Evolutionary conservation across 30 jellyfish, hydroid and myxozoan species (phyloP).

Genomic region (Catostylus mosaicus): DNA sequence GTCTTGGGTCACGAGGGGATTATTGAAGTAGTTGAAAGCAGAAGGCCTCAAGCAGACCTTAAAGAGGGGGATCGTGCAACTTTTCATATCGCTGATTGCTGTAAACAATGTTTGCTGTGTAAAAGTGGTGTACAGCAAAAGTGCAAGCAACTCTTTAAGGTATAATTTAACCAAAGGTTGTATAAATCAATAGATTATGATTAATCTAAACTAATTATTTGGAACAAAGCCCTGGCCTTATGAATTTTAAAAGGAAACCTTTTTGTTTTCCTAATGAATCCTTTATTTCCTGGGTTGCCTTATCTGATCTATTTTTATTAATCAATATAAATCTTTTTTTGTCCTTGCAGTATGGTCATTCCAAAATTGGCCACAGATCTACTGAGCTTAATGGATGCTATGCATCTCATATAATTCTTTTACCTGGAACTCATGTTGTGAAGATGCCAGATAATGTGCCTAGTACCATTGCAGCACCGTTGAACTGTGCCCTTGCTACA

Average conservation of each 20-base stretch:
- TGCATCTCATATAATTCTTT: conserved; percentile 53
- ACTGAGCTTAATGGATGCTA: conserved; percentile 69
- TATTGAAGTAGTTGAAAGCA: conserved; percentile 41
- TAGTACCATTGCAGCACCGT: conserved; percentile 44
- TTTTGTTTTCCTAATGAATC: too few species aligned
- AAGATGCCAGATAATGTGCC: conserved; percentile 43
- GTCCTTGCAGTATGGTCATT: conserved; percentile 66
- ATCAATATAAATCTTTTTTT: too few species aligned
- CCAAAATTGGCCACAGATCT: conserved; percentile 39
- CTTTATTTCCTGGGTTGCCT: too few species aligned
- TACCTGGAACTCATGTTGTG: conserved; percentile 60
- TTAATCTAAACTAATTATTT: too few species aligned
- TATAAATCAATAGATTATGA: too few species aligned
- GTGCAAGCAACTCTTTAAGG: conserved; percentile 58
- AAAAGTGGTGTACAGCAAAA: conserved; percentile 56
- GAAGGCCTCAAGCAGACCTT: conserved; percentile 5
- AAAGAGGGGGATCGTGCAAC: conserved; percentile 45
- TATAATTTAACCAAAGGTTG: too few species aligned
- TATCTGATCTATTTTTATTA: too few species aligned
- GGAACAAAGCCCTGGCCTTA: too few species aligned
- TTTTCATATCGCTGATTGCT: conserved; percentile 68
- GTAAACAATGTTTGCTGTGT: conserved; percentile 48
- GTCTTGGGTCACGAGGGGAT: conserved; percentile 70
- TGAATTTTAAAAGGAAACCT: too few species aligned
- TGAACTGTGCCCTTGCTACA: conserved; percentile 70